Evolutionary conservation across 2,113 vertebrate genomes (phyloP).

Genomic region (Eptatretus burgeri): DNA sequence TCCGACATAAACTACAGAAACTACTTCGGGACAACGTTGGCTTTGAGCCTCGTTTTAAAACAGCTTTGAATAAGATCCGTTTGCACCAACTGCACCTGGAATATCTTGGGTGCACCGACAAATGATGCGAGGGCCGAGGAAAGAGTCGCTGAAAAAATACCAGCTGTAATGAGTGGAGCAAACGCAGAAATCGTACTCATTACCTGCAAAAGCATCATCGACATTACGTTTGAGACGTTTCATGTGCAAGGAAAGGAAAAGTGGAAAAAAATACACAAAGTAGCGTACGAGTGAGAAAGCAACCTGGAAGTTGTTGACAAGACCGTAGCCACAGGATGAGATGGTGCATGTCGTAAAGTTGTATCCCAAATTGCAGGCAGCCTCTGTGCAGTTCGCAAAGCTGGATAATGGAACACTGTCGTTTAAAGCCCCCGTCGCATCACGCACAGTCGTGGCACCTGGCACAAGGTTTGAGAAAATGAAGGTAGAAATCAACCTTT

Average conservation of each 20-base stretch:
- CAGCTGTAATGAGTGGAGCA: conserved; percentile 19
- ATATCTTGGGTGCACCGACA: conserved; percentile 26
- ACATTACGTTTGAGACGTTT: too few relatives aligned
- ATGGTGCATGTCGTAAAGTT: conserved; percentile 20
- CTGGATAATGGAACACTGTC: conserved; percentile 12
- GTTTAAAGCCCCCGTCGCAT: conserved; percentile 20
- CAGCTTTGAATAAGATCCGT: too few relatives aligned
- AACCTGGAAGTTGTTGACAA: conserved; percentile 20
- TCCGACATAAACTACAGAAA: too few relatives aligned
- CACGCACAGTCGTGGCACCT: conserved; percentile 19
- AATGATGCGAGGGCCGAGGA: conserved; percentile 32
- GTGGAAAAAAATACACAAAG: too few relatives aligned
- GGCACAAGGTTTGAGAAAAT: not conserved
- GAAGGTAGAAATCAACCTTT: not conserved
- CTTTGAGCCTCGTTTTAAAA: too few relatives aligned
- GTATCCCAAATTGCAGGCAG: conserved; percentile 21
- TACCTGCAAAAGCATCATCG: conserved; percentile 12
- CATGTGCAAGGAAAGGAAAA: too few relatives aligned
- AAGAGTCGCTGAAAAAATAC: conserved; percentile 26
- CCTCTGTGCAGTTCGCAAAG: conserved; percentile 14
- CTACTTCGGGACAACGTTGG: too few relatives aligned
- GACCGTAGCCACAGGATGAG: conserved; percentile 15
- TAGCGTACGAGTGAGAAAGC: not conserved
- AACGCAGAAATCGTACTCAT: conserved; percentile 21
- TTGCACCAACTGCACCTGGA: conserved; percentile 20